Base-by-base conservation (phyloP, 2,797 vertebrate species). In the Scolopax bukidnonensis region DNA sequence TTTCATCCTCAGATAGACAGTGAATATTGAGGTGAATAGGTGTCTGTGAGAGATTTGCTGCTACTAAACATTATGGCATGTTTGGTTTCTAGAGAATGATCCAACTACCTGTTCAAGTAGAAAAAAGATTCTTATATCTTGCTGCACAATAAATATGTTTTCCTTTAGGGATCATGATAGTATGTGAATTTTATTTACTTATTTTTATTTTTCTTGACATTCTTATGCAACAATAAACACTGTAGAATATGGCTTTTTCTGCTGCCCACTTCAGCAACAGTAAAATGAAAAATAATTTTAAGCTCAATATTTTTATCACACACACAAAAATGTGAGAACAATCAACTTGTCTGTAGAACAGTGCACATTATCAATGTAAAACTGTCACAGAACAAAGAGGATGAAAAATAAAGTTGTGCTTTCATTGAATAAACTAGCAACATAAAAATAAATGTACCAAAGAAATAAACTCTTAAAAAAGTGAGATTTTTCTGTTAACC, bases 231-330 rank as follows among this genome's bases (percentile, higher is more conserved):
- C 45, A 86, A 60, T 43, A 84, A 61, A 27, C 17, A 36, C 33
- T 50, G 20, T 43, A 64, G 40, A 50, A 41, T 57, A 70, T 14
- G 23, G 33, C 16, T 59, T 59, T 74, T 77, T 47, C 19, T 63
- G 30, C 45, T 65, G 33, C 36, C 61, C 78, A 45, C 24, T 87
- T 71, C 45, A n/a, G 51, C 16, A 48, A 78, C 28, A 56, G 27
- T n/a, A 40, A 86, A 81, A 70, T 53, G 28, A 90, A 86, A 81
- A 86, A 79, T 65, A 92, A 65, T 74, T 69, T 89, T 74, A 79
- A 75, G 47, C 10, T 89, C 15, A 28, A 27, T 83, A 94, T n/a
- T 74, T 77, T 76, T 67, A 15, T 88, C 45, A 47, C 59, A 77
- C 41, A 50, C 41, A 60, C 36, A 60, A 82, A 65, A 53, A 53